Evolutionary conservation across 1,140 invertebrate genomes (phyloP).

Genomic region (Asobara japonica): DNA sequence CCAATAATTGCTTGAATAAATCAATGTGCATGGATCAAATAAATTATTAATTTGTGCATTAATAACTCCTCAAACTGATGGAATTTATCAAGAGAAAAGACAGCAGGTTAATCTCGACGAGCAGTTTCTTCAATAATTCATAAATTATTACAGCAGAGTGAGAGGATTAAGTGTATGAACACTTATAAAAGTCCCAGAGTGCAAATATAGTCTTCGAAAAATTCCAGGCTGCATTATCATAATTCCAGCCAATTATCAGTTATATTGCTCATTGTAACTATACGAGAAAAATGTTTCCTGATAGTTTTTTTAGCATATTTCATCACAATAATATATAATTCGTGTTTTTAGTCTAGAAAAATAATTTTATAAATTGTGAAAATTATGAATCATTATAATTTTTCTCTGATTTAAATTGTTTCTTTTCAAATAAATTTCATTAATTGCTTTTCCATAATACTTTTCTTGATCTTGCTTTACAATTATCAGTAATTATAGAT

Average conservation of each 20-base stretch:
- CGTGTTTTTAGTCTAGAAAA: constrained; percentile 4
- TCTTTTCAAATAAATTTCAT: background rate
- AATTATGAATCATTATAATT: background rate
- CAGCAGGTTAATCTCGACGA: constrained; percentile 2
- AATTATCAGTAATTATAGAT: constrained; percentile 24
- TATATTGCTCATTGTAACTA: background rate
- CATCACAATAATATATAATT: background rate
- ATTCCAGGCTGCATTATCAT: background rate
- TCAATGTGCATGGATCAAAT: background rate
- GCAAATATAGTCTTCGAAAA: constrained; percentile 3
- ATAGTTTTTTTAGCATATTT: background rate
- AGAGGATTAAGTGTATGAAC: background rate
- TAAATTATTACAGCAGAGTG: background rate
- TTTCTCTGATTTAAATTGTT: background rate
- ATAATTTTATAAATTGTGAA: background rate
- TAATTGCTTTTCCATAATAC: background rate
- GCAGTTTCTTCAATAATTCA: background rate
- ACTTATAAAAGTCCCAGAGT: background rate
- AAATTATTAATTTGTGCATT: background rate
- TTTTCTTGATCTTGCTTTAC: background rate
- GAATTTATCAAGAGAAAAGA: background rate
- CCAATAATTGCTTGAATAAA: background rate
- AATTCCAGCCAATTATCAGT: background rate
- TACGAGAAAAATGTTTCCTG: background rate
- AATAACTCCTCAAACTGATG: background rate